These are phyloP conservation scores for Microplitis manilae DNA, from an alignment of 2,888 invertebrate species.

Conservation along the genomic window DNA sequence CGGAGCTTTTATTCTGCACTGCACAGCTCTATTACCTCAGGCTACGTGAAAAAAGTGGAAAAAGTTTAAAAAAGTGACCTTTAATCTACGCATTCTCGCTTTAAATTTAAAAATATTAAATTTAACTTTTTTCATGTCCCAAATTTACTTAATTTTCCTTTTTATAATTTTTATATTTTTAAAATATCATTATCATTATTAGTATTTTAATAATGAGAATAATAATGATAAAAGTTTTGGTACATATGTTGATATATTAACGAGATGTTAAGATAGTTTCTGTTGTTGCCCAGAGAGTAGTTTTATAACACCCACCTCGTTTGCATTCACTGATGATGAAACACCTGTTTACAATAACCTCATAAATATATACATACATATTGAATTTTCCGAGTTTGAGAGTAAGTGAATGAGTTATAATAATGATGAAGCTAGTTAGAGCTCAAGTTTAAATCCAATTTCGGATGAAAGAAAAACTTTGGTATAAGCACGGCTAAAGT, in stretches of 20 bases:
- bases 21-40: background rate
- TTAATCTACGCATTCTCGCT: conserved; percentile 11
- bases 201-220: too few relatives aligned
- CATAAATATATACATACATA: background rate
- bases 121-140: background rate
- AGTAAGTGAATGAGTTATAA: background rate
- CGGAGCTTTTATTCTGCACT: conserved; percentile 17
- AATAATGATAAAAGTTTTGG: too few relatives aligned
- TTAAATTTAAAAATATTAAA: conserved; percentile 4
- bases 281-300: background rate
- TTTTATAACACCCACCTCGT: background rate
- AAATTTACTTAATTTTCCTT: background rate
- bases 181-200: too few relatives aligned
- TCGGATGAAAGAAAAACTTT: background rate
- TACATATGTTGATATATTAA: too few relatives aligned
- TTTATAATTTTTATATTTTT: background rate
- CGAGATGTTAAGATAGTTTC: background rate
- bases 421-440: background rate
- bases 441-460: background rate
- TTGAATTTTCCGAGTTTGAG: background rate
- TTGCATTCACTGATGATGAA: background rate
- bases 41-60: background rate
- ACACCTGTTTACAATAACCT: background rate
- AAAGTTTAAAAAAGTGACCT: background rate
- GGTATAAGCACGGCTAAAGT: too few relatives aligned